A percentile compares a stretch with the other conserved stretches of the same genome.
Conservation (phyloP, 2,888 invertebrate genomes). For the Loripinus fragilis region DNA sequence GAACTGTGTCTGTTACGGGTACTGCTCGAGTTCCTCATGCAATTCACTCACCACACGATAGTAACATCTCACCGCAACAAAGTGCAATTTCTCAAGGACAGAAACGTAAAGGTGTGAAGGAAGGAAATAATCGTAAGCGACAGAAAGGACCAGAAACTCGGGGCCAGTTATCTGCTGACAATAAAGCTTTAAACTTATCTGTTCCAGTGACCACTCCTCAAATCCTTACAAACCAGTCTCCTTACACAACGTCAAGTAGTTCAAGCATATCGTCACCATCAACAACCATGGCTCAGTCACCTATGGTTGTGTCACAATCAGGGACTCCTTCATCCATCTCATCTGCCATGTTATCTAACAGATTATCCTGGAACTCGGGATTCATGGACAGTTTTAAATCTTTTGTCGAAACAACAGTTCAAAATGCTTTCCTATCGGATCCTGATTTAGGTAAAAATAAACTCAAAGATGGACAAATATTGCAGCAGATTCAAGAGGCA, state of each 20-base stretch:
- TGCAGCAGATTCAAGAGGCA: constrained; percentile 59
- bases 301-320: constrained; percentile 73
- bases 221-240: constrained; percentile 75
- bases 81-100: constrained; percentile 54
- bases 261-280: constrained; percentile 51
- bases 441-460: constrained; percentile 60
- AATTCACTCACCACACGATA: constrained; percentile 58
- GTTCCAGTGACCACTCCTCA: constrained; percentile 78
- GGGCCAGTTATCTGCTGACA: constrained; percentile 30
- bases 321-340: constrained; percentile 83
- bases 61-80: constrained; percentile 25
- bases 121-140: constrained; percentile 66
- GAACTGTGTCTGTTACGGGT: constrained; percentile 57
- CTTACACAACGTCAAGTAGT: constrained; percentile 72
- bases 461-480: constrained; percentile 44
- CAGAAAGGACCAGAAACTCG: constrained; percentile 61
- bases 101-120: constrained; percentile 71
- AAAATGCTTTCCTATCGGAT: constrained; percentile 79
- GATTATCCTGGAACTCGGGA: constrained; percentile 59
- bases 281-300: constrained; percentile 58
- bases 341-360: constrained; percentile 68
- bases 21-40: constrained; percentile 56
- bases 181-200: constrained; percentile 57
- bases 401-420: constrained; percentile 82
- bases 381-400: constrained; percentile 81